Evolutionary conservation across 2,797 vertebrate genomes (phyloP).

Genomic region (Sciurus carolinensis): DNA sequence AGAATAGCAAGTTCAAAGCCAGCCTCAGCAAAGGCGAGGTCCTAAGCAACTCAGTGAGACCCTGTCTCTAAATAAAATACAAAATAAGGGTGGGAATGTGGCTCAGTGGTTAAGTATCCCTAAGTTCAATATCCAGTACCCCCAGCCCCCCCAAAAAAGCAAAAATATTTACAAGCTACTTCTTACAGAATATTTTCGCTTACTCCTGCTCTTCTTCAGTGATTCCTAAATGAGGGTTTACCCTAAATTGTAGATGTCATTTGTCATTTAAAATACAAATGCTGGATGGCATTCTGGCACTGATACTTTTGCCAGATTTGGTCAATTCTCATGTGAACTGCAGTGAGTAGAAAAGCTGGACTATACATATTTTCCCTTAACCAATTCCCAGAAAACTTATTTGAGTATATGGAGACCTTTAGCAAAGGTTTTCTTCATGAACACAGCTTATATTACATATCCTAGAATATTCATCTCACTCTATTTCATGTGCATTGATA

Average conservation of each 20-base stretch:
- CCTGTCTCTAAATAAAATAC: too few relatives aligned
- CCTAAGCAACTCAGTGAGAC: too few relatives aligned
- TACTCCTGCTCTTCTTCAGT: background rate
- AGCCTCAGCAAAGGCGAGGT: too few relatives aligned
- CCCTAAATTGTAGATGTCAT: background rate
- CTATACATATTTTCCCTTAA: background rate
- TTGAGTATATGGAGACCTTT: constrained; percentile 16
- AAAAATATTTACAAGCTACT: constrained; percentile 28
- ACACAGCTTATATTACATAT: background rate
- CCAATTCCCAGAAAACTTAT: background rate
- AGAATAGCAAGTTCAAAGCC: too few relatives aligned
- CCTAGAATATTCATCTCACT: constrained; percentile 32
- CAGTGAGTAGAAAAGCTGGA: constrained; percentile 25
- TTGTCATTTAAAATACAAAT: constrained; percentile 35
- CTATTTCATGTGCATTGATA: background rate
- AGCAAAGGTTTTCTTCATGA: constrained; percentile 47
- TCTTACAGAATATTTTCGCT: background rate
- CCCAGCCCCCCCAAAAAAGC: background rate
- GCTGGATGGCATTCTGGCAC: background rate
- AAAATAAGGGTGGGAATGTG: too few relatives aligned
- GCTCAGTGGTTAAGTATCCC: too few relatives aligned
- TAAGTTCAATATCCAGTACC: too few relatives aligned
- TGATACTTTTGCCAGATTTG: constrained; percentile 10
- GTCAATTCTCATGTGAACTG: background rate
- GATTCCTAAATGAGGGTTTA: background rate